Evolutionary conservation across 2,113 vertebrate species (phyloP).

Genomic region (Cynopterus brachyotis): DNA sequence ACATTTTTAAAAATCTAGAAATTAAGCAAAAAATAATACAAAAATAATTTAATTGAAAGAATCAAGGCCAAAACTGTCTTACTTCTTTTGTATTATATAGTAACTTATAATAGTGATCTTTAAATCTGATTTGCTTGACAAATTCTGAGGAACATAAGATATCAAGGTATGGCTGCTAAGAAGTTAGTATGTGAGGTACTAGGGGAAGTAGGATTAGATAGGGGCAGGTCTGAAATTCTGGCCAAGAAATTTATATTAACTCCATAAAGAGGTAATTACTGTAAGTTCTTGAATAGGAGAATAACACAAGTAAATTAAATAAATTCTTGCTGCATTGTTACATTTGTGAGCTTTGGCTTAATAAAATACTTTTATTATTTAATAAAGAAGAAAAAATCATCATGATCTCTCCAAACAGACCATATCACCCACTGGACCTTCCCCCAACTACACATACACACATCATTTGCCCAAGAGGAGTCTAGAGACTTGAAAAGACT

Average conservation of each 20-base stretch:
- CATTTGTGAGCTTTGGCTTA: neutral
- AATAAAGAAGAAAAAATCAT: neutral
- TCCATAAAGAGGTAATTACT: neutral
- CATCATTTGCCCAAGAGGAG: neutral
- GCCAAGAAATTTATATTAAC: conserved; percentile 13
- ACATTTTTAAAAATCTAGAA: neutral
- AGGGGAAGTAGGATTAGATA: neutral
- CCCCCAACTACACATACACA: neutral
- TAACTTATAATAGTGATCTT: neutral
- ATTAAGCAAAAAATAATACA: neutral
- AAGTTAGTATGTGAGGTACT: neutral
- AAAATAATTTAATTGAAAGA: conserved; percentile 16
- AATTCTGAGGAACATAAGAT: neutral
- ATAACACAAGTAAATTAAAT: neutral
- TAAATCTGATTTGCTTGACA: neutral
- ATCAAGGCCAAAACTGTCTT: neutral
- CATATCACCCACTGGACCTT: neutral
- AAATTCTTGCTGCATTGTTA: neutral
- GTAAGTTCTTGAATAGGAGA: neutral
- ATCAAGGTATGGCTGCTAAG: neutral
- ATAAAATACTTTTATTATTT: conserved; percentile 55
- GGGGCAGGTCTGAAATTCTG: neutral
- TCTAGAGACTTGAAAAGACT: neutral
- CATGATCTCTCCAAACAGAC: neutral
- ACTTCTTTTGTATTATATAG: neutral